Base-by-base conservation (phyloP, 2,113 vertebrate genomes). In the Butastur rufipennis region DNA sequence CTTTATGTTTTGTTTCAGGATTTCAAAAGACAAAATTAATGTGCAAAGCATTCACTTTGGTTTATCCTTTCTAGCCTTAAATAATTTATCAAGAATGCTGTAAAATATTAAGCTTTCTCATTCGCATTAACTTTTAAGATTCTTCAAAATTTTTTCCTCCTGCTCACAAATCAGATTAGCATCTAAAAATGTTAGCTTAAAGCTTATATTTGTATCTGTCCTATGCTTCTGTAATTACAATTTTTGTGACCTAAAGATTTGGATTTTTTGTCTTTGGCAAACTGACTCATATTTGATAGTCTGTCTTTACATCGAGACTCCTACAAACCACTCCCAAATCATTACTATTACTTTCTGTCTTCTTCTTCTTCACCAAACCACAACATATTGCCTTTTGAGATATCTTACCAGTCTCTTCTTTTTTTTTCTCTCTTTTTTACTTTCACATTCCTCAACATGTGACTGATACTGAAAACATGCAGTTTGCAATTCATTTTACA, bases 81-180 rank as follows among this genome's bases (percentile, higher is more conserved):
- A 88, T 86, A 75, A 80, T 94, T 86, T 68, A 91, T 59, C 11
- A 88, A 55, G 53, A 94, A 88, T 43, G 7, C 1, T 93, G 40
- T 83, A 68, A 96, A 92, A 88, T 88, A 92, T 59, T 94, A 77
- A 91, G 27, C 7, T 90, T 88, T 83, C 90, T 85, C 61, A 34
- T 80, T 90, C 86, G 67, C 52, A 59, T 79, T 79, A 88, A 85
- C 40, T 62, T 78, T 70, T 56, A 73, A 90, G n/a, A 66, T 19
- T 58, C 16, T 74, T 88, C 20, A 27, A 27, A 0, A 40, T 74
- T 38, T 83, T 93, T 85, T 63, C 26, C 2, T 43, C 42, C 25
- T 70, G 14, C 15, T 92, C 42, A 67, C 14, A 78, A 62, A 88
- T 63, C 25, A 88, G 14, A 85, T 55, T 13, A 72, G 25, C 20